phyloP scores from a whole-genome alignment of 2,113 vertebrate genomes.

The Taurulus bubalis region DNA sequence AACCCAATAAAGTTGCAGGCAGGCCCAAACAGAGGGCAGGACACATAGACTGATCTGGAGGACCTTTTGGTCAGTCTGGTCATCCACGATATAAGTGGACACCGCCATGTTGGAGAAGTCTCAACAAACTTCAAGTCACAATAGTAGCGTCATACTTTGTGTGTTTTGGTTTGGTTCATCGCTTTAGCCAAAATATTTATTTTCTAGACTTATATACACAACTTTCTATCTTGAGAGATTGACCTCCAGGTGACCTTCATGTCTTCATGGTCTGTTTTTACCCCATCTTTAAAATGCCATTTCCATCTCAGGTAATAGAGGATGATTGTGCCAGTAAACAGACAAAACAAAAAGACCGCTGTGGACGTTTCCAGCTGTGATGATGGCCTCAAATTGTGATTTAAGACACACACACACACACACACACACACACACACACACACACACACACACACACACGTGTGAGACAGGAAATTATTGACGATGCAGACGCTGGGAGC shows the following conservation, averaged over 20 bases:
- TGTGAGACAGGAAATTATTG: slow-evolving; percentile 44
- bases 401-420: slow-evolving; percentile 18
- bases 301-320: slow-evolving; percentile 22
- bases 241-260: slow-evolving; percentile 32
- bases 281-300: slow-evolving; percentile 20
- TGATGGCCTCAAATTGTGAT: slow-evolving; percentile 52
- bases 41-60: not conserved
- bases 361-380: slow-evolving; percentile 61
- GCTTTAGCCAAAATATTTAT: not conserved
- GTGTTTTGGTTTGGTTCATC: not conserved
- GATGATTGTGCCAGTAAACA: slow-evolving; percentile 13
- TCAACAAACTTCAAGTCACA: not conserved
- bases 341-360: not conserved
- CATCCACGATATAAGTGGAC: not conserved
- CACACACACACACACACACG: slow-evolving; percentile 18
- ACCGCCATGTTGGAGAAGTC: not conserved
- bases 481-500: slow-evolving; percentile 33
- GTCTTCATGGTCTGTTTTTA: slow-evolving; percentile 2
- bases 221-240: not conserved
- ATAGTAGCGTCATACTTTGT: not conserved
- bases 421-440: not conserved
- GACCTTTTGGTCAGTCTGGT: not conserved
- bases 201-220: not conserved
- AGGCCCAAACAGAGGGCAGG: slow-evolving; percentile 4
- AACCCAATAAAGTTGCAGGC: slow-evolving; percentile 10